Evolutionary conservation across 2,113 vertebrate species (phyloP), one percentile per base, ranked within the genome.

Genomic region (Oryzias curvinotus): DNA sequence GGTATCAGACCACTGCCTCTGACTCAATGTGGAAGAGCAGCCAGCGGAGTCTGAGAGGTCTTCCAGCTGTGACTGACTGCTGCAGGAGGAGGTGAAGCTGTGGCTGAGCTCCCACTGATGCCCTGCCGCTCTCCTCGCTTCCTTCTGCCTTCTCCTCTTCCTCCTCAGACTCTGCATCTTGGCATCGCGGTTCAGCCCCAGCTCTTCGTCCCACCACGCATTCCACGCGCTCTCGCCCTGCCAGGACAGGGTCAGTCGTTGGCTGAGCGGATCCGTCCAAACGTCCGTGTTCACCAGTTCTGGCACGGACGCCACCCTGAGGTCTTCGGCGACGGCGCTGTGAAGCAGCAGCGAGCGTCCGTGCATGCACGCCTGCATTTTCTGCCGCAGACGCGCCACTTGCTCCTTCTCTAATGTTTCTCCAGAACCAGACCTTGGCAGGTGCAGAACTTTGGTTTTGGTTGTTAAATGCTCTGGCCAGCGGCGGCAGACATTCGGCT

Each of bases 11-110:
- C 61, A 57, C 1, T 15, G 45, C 26, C 23, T 53, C 58, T 81
- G 83, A 53, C 85, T 88, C 0, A 48, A 14, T 0, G 2, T 66
- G 0, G 74, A 77, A 0, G 16, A 69, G 74, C 77, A 76, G 0
- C 21, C 71, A 0, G 53, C 25, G 0, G 61, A 60, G 4, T 66
- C 74, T 3, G 77, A 87, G 43, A 84, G 62, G 3, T 67, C 63
- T 10, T 74, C 44, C 52, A 86, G 45, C 14, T 90, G 89, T 0
- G 90, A 83, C 58, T 84, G 91, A 77, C 90, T 89, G 43, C 87
- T 92, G 52, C 90, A 0, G 0, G 93, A 93, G 0, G 95, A 93
- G 54, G 91, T 89, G 79, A 96, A 96, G 68, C 93, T 95, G 16
- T 90, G 85, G 0, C 92, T 87, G 7, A 93, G 90, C 0, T 81